Evolutionary conservation across 37 sponge, comb jelly and placozoan genomes (phyloP).

Genomic region (Cliona cf. orientalis): DNA sequence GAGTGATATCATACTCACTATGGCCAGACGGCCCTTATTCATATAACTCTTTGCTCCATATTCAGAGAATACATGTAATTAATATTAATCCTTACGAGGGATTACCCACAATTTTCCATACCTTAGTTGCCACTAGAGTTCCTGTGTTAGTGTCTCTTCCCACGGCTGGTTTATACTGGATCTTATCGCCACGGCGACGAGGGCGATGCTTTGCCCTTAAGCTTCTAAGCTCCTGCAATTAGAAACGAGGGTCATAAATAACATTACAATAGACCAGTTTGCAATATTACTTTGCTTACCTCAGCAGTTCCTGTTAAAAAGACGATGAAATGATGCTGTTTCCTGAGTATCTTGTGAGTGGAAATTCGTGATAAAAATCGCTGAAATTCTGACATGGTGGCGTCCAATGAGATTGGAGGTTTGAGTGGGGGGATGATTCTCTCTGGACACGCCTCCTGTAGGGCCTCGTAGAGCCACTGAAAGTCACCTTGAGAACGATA

Average conservation of each 20-base stretch:
- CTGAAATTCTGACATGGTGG: conserved; percentile 90
- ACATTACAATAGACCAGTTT: not conserved
- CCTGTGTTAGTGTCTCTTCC: conserved; percentile 81
- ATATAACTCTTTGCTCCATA: too few species aligned
- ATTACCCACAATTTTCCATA: conserved; percentile 6
- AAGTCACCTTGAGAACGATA: conserved; percentile 84
- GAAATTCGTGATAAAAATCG: conserved; percentile 80
- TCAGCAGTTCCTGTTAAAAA: conserved; percentile 74
- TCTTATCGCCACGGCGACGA: conserved; percentile 24
- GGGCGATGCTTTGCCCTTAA: conserved; percentile 69
- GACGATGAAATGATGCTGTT: conserved; percentile 55
- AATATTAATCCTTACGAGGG: not conserved
- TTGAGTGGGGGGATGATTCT: conserved; percentile 77
- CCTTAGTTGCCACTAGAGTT: conserved; percentile 77
- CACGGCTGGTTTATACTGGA: conserved; percentile 63
- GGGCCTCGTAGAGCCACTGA: conserved; percentile 81
- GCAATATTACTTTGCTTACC: conserved; percentile 29
- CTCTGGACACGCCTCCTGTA: conserved; percentile 84
- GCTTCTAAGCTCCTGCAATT: conserved; percentile 53
- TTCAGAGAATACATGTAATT: too few species aligned
- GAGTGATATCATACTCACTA: too few species aligned
- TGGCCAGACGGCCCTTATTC: too few species aligned
- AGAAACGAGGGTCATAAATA: not conserved
- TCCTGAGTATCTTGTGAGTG: conserved; percentile 61
- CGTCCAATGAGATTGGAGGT: conserved; percentile 80